Evolutionary conservation across 2,113 vertebrate species (phyloP), one percentile per base, ranked within the genome.

Genomic region (Oreochromis niloticus): DNA sequence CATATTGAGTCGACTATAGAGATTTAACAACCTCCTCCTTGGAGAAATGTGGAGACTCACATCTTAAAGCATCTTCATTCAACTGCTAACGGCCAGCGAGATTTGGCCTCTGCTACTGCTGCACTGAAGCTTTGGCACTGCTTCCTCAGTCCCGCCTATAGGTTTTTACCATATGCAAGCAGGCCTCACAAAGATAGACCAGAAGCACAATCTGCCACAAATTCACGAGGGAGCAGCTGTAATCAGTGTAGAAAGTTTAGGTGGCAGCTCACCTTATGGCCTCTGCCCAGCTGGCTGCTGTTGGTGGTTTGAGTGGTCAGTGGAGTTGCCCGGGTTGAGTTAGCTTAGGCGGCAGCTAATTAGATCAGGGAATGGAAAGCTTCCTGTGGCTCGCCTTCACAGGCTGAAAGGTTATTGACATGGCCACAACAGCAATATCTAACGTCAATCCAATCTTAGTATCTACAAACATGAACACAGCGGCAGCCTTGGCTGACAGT

Each of bases 181-280:
- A 79, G 46, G 68, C 36, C 56, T 88, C 63, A 43, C 68, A 73
- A 57, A 66, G 39, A 79, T 56, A 66, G 39, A 86, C 79, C 22
- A 50, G 81, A 85, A 87, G 71, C 87, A 85, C 84, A 90, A 93
- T 93, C 88, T 85, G 75, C 87, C 87, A 61, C 68, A 56, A 91
- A 88, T 93, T 93, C 95, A 84, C 56, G 61, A 83, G 88, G 93
- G 94, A 95, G 95, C 91, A 92, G 90, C 89, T 91, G 88, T 93
- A 95, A 96, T 96, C 93, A 94, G 87, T 95, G 91, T 86, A 94
- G 91, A 95, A 93, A 93, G 94, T 96, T 95, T 93, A 95, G 91
- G 85, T 93, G 89, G 91, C 83, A 78, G 89, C 75, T 66, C 89
- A 93, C 92, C 93, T 92, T 82, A 84, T 91, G 92, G 91, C 92